Evolutionary conservation across 1,140 invertebrate genomes (phyloP).

Genomic region (Lordiphosa mommai): DNA sequence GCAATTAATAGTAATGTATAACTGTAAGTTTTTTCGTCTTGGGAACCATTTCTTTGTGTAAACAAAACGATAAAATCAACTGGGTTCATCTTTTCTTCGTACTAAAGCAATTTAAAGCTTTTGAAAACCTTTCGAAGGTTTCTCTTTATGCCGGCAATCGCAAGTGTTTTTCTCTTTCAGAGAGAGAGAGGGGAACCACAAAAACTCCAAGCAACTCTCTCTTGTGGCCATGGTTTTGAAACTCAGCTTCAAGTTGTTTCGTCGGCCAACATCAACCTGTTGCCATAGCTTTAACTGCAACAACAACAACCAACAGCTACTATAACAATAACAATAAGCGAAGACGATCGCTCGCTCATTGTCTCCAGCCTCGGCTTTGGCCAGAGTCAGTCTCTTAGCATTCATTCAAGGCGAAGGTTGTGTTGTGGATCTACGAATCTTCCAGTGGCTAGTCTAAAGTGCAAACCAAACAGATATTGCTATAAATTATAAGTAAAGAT

Average conservation of each 20-base stretch:
- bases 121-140: too few relatives aligned
- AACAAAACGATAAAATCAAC: too few relatives aligned
- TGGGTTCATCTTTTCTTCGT: too few relatives aligned
- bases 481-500: conserved; percentile 37
- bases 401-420: conserved; percentile 79
- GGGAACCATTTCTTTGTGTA: too few relatives aligned
- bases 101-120: too few relatives aligned
- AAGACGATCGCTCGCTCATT: conserved; percentile 32
- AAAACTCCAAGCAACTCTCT: conserved; percentile 7
- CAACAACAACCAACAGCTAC: conserved; percentile 21
- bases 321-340: conserved; percentile 46
- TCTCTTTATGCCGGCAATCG: too few relatives aligned
- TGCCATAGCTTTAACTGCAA: conserved; percentile 25
- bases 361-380: conserved; percentile 38
- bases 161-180: background rate
- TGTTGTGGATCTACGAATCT: conserved; percentile 16
- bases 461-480: conserved; percentile 32
- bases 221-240: conserved; percentile 9
- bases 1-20: too few relatives aligned
- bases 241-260: conserved; percentile 43
- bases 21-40: too few relatives aligned
- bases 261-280: conserved; percentile 51
- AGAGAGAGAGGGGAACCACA: too few relatives aligned
- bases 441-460: conserved; percentile 53
- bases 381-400: conserved; percentile 55